Evolutionary conservation across 2,888 invertebrate species (phyloP).

Genomic region (Balanococcus diminutus): DNA sequence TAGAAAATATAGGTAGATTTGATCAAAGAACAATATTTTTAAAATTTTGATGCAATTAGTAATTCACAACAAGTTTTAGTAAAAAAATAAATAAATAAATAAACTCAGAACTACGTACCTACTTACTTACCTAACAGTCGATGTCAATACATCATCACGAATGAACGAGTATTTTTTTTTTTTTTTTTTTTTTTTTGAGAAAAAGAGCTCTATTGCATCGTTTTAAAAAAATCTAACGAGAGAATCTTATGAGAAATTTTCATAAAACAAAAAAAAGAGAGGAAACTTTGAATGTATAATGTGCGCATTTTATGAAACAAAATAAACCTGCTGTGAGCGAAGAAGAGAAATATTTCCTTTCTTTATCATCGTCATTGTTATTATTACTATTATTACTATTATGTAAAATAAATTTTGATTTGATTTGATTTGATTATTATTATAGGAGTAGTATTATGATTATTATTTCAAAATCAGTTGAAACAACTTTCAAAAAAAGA

Average conservation of each 20-base stretch:
- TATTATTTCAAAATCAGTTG: background rate
- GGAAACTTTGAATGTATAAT: background rate
- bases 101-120: background rate
- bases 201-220: background rate
- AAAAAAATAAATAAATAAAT: too few relatives aligned
- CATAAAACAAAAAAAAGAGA: background rate
- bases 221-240: background rate
- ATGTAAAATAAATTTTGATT: too few relatives aligned
- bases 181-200: background rate
- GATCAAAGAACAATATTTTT: background rate
- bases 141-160: background rate
- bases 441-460: too few relatives aligned
- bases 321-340: background rate
- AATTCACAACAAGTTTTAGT: background rate
- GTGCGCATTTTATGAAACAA: background rate
- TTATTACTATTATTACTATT: too few relatives aligned
- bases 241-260: background rate
- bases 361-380: background rate
- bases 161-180: background rate
- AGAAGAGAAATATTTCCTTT: background rate
- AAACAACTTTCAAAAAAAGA: background rate
- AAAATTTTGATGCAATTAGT: background rate
- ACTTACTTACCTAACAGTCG: background rate
- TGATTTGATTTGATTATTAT: too few relatives aligned
- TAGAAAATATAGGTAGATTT: background rate